Percentiles rank a stretch among this genome's conserved stretches.
These are phyloP conservation scores for Allygus modestus DNA, from an alignment of 2,888 invertebrate species.

Conservation along the genomic window DNA sequence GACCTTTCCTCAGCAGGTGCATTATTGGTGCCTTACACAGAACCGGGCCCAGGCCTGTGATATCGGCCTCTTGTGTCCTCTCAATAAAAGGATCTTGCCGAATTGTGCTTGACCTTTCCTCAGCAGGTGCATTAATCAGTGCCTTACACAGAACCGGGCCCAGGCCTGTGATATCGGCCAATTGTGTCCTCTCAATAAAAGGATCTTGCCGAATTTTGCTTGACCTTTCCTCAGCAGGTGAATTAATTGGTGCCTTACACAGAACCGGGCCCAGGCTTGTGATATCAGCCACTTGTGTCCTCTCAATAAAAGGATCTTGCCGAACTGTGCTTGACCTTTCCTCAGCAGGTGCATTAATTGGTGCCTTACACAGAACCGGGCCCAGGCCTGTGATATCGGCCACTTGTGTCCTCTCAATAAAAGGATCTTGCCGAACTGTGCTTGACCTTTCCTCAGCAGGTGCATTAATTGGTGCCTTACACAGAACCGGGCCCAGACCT, in stretches of 20 bases:
- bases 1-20: constrained; percentile 5
- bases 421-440: too few relatives aligned
- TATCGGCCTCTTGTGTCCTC: neutral
- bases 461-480: neutral
- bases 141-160: neutral
- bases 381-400: neutral
- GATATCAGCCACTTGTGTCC: neutral
- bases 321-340: too few relatives aligned
- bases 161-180: neutral
- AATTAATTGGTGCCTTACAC: constrained; percentile 5
- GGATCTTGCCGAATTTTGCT: too few relatives aligned
- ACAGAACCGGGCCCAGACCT: neutral
- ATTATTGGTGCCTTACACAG: neutral
- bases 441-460: constrained; percentile 24
- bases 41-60: neutral
- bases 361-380: neutral
- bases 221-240: constrained; percentile 13
- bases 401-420: neutral
- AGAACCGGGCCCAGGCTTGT: neutral
- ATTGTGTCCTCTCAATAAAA: neutral
- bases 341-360: constrained; percentile 20
- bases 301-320: too few relatives aligned
- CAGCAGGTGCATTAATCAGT: constrained; percentile 10
- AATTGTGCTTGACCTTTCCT: too few relatives aligned
- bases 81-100: too few relatives aligned